phyloP scores from a whole-genome alignment of 2,888 invertebrate genomes.

The Ormyrus thymus region DNA sequence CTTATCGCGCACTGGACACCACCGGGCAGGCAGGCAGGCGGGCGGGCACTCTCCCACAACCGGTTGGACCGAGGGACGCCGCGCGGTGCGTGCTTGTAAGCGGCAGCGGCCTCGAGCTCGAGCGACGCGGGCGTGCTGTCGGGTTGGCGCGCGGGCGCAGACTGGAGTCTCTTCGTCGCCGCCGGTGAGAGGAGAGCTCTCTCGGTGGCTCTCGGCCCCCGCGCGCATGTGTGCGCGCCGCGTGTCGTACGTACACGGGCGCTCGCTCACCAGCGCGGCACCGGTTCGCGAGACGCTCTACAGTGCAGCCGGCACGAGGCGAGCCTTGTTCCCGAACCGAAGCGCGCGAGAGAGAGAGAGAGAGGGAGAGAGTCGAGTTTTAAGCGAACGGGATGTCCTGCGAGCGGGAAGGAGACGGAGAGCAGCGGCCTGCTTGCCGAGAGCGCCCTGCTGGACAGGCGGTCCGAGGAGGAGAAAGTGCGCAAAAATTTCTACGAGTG shows the following conservation, averaged over 20 bases:
- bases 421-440: neutral
- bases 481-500: too few species aligned
- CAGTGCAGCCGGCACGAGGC: neutral
- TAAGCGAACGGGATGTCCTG: too few species aligned
- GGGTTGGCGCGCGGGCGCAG: constrained; percentile 33
- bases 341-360: neutral
- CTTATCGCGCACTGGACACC: neutral
- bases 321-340: neutral
- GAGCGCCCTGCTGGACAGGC: too few species aligned
- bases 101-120: too few species aligned
- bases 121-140: neutral
- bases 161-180: constrained; percentile 17
- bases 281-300: neutral
- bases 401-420: neutral
- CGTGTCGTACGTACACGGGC: neutral
- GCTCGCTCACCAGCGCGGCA: neutral
- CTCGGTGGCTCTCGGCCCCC: too few species aligned
- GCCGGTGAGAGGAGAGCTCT: neutral
- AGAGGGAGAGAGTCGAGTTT: neutral
- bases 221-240: neutral
- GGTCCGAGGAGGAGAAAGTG: too few species aligned
- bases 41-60: too few species aligned
- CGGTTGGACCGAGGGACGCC: too few species aligned
- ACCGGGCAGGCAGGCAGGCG: neutral
- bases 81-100: too few species aligned